A percentile compares a stretch with the other conserved stretches of the same genome.
These are phyloP conservation scores for Drosophila albomicans DNA, from an alignment of 1,140 invertebrate genomes.

Conservation along the genomic window DNA sequence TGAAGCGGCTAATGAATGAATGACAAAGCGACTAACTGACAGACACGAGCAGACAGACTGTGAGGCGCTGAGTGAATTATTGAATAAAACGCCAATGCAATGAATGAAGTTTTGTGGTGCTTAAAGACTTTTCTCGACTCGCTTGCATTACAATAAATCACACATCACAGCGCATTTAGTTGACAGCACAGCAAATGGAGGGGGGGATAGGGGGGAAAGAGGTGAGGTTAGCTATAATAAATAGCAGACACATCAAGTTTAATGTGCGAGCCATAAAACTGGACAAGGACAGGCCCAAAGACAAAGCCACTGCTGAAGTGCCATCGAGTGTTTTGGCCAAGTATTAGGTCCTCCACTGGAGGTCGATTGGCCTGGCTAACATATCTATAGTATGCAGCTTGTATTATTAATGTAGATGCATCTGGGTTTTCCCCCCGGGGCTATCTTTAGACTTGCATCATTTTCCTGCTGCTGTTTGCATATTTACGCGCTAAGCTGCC, in stretches of 20 bases:
- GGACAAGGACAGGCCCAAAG: conserved; percentile 37
- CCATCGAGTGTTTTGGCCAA: conserved; percentile 33
- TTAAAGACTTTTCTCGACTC: conserved; percentile 39
- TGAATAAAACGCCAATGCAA: conserved; percentile 36
- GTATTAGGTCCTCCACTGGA: background rate
- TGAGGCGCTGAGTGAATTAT: conserved; percentile 39
- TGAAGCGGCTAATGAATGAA: conserved; percentile 37
- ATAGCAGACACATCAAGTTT: conserved; percentile 67
- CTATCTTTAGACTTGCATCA: background rate
- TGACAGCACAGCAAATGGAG: conserved; percentile 6
- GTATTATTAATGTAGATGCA: too few species aligned
- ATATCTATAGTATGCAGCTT: conserved; percentile 2
- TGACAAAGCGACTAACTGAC: conserved; percentile 44
- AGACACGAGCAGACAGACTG: background rate
- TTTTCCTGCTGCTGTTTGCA: conserved; percentile 31
- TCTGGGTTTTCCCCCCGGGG: too few species aligned
- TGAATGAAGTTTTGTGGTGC: conserved; percentile 21
- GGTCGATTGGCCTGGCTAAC: conserved; percentile 5
- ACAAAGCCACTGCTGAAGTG: conserved; percentile 13
- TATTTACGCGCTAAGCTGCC: conserved; percentile 22
- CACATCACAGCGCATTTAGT: conserved; percentile 48
- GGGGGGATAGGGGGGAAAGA: background rate
- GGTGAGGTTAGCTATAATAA: conserved; percentile 39
- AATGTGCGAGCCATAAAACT: conserved; percentile 34
- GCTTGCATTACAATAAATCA: conserved; percentile 51